phyloP scores from a whole-genome alignment of 2,888 invertebrate species.

The Pandemis corylana region DNA sequence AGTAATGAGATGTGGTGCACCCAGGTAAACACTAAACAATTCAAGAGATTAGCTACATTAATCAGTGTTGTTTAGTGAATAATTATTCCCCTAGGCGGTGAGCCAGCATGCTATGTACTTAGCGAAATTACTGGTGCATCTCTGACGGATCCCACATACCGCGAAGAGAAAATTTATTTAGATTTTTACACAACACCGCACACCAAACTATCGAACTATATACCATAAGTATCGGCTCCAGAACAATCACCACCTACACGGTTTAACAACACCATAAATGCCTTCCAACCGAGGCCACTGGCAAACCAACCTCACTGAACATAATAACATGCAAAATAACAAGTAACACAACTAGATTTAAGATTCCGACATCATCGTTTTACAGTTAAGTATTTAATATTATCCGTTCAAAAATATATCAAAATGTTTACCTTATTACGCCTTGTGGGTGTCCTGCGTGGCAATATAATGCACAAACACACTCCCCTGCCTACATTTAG shows the following conservation, averaged over 20 bases:
- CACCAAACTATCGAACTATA: slow-evolving; percentile 10
- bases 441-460: slow-evolving; percentile 45
- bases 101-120: slow-evolving; percentile 50
- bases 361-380: slow-evolving; percentile 33
- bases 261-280: slow-evolving; percentile 50
- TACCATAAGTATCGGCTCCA: slow-evolving; percentile 35
- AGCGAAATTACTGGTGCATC: slow-evolving; percentile 70
- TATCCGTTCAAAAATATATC: slow-evolving; percentile 26
- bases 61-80: slow-evolving; percentile 6
- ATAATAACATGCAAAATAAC: slow-evolving; percentile 39
- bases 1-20: background rate
- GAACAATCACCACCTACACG: slow-evolving; percentile 60
- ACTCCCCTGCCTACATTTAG: slow-evolving; percentile 56
- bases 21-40: slow-evolving; percentile 1
- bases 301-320: slow-evolving; percentile 21
- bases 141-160: slow-evolving; percentile 60
- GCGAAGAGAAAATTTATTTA: slow-evolving; percentile 48
- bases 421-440: slow-evolving; percentile 52
- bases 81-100: slow-evolving; percentile 47
- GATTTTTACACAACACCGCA: slow-evolving; percentile 36
- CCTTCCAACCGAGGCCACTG: slow-evolving; percentile 43
- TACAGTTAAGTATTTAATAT: slow-evolving; percentile 46
- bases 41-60: slow-evolving; percentile 10
- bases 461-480: slow-evolving; percentile 49
- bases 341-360: slow-evolving; percentile 38